Evolutionary conservation across 2,113 vertebrate genomes (phyloP).

Genomic region (Rhynchomys soricoides): DNA sequence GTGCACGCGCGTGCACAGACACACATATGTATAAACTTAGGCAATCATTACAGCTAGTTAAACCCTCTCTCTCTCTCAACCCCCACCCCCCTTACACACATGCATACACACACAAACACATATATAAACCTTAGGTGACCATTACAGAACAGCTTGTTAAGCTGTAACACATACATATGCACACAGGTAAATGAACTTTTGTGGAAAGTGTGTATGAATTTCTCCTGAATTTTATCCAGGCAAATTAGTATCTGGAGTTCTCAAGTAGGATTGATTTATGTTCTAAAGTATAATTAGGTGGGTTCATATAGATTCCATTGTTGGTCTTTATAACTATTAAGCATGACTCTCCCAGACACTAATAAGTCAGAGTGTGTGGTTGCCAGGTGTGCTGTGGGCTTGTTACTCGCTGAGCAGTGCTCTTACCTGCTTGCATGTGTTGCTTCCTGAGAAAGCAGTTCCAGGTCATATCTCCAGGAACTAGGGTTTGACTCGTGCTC

Average conservation of each 20-base stretch:
- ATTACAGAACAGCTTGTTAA: background rate
- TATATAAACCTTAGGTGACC: background rate
- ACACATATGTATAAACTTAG: background rate
- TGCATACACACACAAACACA: background rate
- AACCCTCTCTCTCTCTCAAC: background rate
- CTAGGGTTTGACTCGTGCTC: background rate
- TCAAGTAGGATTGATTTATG: background rate
- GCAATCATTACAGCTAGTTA: background rate
- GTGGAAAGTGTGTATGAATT: background rate
- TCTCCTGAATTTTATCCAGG: background rate
- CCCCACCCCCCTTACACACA: background rate
- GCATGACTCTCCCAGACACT: background rate
- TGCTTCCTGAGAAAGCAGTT: background rate
- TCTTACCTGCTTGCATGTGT: background rate
- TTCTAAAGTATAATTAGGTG: background rate
- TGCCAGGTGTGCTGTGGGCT: background rate
- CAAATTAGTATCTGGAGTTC: constrained; percentile 28
- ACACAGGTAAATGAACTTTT: background rate
- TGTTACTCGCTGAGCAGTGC: background rate
- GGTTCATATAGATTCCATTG: background rate
- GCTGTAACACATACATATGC: background rate
- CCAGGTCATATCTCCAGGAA: background rate
- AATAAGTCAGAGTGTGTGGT: background rate
- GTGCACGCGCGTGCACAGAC: too few species aligned
- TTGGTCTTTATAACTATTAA: constrained; percentile 4